These are phyloP conservation scores for Tauraco erythrolophus DNA, from an alignment of 2,113 vertebrate genomes.

Conservation along the genomic window DNA sequence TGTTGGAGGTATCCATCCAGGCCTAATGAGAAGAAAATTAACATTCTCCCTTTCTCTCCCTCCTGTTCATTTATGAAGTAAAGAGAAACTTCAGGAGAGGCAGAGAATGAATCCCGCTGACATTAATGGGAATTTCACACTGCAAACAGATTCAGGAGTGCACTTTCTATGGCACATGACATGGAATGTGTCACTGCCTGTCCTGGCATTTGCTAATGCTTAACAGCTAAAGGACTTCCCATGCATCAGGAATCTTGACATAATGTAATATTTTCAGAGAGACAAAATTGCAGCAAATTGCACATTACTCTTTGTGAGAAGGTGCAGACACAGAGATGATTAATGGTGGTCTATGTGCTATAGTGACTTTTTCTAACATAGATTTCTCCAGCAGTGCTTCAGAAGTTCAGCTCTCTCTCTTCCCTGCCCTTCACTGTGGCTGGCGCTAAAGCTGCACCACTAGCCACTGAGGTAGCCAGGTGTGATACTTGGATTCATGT, in stretches of 20 bases:
- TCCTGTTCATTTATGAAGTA: background rate
- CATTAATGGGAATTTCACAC: background rate
- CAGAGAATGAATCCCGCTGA: background rate
- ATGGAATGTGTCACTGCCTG: background rate
- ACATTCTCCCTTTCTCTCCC: background rate
- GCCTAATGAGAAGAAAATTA: background rate
- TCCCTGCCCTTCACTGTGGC: rapidly evolving
- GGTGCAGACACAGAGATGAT: background rate
- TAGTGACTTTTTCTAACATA: background rate
- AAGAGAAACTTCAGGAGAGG: background rate
- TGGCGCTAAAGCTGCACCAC: background rate
- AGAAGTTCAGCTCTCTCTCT: background rate
- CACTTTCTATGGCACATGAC: background rate
- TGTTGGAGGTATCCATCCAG: background rate
- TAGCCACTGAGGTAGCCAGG: background rate
- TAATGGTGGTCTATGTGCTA: background rate
- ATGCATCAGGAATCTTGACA: background rate
- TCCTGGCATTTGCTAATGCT: background rate
- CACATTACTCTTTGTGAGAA: background rate
- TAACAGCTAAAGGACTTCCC: background rate
- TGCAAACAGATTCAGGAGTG: background rate
- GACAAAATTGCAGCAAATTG: background rate
- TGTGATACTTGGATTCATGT: background rate
- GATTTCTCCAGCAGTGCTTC: background rate
- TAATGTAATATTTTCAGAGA: background rate